Conservation (phyloP, 2,113 vertebrate genomes). For the Lynx canadensis region DNA sequence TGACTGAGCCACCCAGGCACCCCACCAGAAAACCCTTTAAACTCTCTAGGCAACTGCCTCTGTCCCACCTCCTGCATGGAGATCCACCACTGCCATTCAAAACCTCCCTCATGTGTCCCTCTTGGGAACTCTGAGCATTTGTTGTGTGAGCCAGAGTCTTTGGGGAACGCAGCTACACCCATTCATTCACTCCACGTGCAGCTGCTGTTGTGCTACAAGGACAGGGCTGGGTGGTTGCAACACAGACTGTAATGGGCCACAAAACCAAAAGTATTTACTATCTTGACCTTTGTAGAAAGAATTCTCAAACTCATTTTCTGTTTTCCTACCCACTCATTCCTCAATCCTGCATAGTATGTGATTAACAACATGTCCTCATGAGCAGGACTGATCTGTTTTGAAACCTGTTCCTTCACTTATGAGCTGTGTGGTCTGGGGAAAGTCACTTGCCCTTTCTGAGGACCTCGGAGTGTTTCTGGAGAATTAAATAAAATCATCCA, state of each 20-base stretch:
- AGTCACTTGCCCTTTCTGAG: background rate
- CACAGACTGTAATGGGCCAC: background rate
- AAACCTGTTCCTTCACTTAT: background rate
- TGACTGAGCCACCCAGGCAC: too few species aligned
- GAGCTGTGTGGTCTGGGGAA: background rate
- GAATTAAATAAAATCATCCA: background rate
- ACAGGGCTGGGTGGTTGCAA: background rate
- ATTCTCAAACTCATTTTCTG: background rate
- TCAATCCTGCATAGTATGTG: background rate
- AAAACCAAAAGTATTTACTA: background rate
- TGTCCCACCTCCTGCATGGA: background rate
- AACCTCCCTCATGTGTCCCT: background rate
- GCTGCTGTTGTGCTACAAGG: background rate
- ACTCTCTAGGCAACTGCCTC: background rate
- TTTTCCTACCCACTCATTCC: background rate
- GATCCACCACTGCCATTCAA: background rate
- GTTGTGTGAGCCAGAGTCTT: background rate
- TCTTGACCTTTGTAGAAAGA: constrained; percentile 28
- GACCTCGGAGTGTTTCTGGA: background rate
- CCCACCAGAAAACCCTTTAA: background rate
- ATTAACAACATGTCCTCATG: background rate
- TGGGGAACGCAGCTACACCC: background rate
- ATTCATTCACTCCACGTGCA: background rate
- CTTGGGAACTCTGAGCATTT: background rate
- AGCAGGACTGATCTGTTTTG: background rate